These are phyloP conservation scores for Parasteatoda tepidariorum DNA, from an alignment of 1,140 invertebrate species.

Conservation along the genomic window DNA sequence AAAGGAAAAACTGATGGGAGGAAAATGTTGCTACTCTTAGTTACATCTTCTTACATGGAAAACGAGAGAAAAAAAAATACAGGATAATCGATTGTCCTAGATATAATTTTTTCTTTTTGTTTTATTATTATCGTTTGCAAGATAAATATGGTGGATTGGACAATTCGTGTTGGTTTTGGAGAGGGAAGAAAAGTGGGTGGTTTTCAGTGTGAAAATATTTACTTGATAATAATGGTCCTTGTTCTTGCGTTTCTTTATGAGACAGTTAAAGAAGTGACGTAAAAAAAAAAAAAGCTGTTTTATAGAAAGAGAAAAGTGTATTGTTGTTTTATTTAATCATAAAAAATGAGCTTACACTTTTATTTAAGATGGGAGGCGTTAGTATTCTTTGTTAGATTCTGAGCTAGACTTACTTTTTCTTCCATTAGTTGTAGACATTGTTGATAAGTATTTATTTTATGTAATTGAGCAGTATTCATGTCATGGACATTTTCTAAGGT, in stretches of 20 bases:
- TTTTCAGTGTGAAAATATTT: too few species aligned
- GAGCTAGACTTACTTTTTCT: too few species aligned
- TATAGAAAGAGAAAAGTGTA: not conserved
- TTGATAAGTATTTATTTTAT: too few species aligned
- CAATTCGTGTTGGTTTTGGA: not conserved
- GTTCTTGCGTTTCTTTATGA: not conserved
- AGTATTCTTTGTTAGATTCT: too few species aligned
- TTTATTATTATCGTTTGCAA: too few species aligned
- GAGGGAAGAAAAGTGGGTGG: not conserved
- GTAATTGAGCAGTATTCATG: too few species aligned
- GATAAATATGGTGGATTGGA: not conserved
- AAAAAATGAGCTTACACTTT: too few species aligned
- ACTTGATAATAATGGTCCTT: not conserved
- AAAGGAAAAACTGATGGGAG: too few species aligned
- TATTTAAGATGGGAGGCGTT: too few species aligned
- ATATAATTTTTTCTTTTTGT: not conserved
- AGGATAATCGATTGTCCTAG: not conserved
- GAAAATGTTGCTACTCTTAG: not conserved
- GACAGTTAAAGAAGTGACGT: not conserved
- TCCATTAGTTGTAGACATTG: too few species aligned
- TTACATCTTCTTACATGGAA: not conserved
- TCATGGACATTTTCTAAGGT: too few species aligned
- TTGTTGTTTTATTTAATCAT: not conserved
- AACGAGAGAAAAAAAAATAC: not conserved
- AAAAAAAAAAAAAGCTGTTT: not conserved